These are phyloP conservation scores for Acronicta leporina DNA, from an alignment of 2,888 invertebrate genomes.

Conservation along the genomic window DNA sequence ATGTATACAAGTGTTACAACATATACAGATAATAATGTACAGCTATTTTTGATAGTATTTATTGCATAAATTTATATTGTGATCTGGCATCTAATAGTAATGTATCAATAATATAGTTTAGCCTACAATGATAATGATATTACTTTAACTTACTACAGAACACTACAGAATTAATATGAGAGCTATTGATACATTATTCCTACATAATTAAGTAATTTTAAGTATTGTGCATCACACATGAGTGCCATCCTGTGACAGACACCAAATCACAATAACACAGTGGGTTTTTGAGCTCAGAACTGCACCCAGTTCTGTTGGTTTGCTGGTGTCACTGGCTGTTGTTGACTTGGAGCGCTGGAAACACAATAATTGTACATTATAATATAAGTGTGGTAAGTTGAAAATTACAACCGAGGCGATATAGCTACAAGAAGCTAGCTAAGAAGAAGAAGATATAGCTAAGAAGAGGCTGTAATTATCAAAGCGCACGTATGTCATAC, in stretches of 20 bases:
- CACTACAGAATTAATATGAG: slow-evolving; percentile 56
- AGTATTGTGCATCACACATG: slow-evolving; percentile 81
- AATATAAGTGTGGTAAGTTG: too few relatives aligned
- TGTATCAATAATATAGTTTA: slow-evolving; percentile 38
- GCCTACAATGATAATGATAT: slow-evolving; percentile 53
- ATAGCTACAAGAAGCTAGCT: too few relatives aligned
- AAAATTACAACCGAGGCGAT: too few relatives aligned
- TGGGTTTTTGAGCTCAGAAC: slow-evolving; percentile 70
- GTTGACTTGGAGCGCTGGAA: slow-evolving; percentile 77
- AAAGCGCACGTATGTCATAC: too few relatives aligned
- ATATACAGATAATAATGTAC: slow-evolving; percentile 80
- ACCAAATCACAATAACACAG: slow-evolving; percentile 73
- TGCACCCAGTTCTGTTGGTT: slow-evolving; percentile 87
- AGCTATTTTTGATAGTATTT: slow-evolving; percentile 64
- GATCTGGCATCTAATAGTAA: slow-evolving; percentile 68
- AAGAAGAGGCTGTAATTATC: too few relatives aligned
- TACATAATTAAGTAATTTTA: slow-evolving; percentile 79
- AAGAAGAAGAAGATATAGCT: too few relatives aligned
- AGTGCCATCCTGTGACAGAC: slow-evolving; percentile 64
- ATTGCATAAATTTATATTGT: slow-evolving; percentile 67
- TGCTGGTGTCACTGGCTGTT: slow-evolving; percentile 76
- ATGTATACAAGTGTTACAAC: slow-evolving; percentile 77
- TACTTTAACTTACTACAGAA: slow-evolving; percentile 57
- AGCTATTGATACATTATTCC: slow-evolving; percentile 66
- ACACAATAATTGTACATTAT: not conserved